phyloP scores from a whole-genome alignment of 2,113 vertebrate genomes.

The Heptranchias perlo region DNA sequence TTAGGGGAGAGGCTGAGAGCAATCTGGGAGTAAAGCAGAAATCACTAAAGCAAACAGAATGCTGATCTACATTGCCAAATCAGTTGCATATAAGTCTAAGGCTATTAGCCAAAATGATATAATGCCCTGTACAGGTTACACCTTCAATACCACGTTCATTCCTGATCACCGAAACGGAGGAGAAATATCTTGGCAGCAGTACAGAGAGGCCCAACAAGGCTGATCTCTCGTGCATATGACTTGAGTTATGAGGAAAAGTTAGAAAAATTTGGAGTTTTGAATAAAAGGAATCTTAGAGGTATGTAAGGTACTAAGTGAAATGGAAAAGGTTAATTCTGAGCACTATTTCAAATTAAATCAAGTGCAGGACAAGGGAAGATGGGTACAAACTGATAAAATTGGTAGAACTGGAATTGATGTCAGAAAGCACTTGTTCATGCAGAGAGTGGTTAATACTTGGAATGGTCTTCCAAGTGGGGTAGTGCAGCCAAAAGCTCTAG shows the following conservation, averaged over 20 bases:
- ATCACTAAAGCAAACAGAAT: background rate
- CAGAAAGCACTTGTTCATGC: background rate
- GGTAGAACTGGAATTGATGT: background rate
- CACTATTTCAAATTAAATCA: background rate
- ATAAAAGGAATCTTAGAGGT: background rate
- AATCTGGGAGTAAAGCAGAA: background rate
- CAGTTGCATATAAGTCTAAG: background rate
- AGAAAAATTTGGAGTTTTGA: background rate
- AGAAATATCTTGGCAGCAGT: background rate
- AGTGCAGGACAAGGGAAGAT: background rate
- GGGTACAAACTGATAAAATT: background rate
- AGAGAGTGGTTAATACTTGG: background rate
- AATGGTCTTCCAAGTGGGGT: background rate
- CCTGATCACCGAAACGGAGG: background rate
- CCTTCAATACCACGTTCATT: background rate
- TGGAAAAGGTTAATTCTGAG: background rate
- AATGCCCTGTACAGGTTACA: background rate
- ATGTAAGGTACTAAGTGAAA: background rate
- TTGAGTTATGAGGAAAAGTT: background rate
- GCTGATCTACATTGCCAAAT: background rate
- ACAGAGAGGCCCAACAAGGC: background rate
- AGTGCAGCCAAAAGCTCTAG: background rate
- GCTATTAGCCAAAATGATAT: background rate
- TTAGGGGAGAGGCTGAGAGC: background rate
- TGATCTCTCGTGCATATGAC: background rate